phyloP scores from a whole-genome alignment of 2,113 vertebrate genomes.

The Maccullochella peelii region DNA sequence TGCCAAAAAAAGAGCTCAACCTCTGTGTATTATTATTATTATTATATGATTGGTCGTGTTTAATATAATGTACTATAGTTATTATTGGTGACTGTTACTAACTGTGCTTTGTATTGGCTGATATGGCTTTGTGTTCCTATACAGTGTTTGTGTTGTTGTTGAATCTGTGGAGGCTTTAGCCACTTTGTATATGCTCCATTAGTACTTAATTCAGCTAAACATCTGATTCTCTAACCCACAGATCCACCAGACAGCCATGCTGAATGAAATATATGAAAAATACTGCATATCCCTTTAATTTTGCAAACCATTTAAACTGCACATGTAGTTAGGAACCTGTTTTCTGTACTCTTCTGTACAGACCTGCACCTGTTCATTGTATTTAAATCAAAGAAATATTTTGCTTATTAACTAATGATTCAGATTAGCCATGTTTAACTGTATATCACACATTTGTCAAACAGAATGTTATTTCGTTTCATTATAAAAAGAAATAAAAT shows the following conservation, averaged over 20 bases:
- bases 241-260: constrained; percentile 8
- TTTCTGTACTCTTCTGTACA: constrained; percentile 1
- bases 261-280: constrained; percentile 33
- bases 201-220: constrained; percentile 6
- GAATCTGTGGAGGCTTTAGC: neutral
- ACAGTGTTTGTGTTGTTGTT: constrained; percentile 16
- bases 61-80: neutral
- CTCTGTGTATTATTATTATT: constrained; percentile 12
- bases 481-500: constrained; percentile 27
- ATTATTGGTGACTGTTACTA: constrained; percentile 11
- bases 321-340: neutral
- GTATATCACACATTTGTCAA: neutral
- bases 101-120: constrained; percentile 29
- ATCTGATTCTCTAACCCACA: neutral
- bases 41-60: neutral
- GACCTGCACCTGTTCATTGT: constrained; percentile 14
- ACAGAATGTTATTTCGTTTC: constrained; percentile 32
- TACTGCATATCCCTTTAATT: constrained; percentile 10
- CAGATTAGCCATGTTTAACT: neutral
- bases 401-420: constrained; percentile 20
- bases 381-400: constrained; percentile 19
- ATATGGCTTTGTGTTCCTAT: constrained; percentile 22
- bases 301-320: neutral
- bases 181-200: neutral
- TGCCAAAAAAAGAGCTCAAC: neutral